Conservation (phyloP, 2,797 vertebrate genomes). For the Gymnopithys bicolor region DNA sequence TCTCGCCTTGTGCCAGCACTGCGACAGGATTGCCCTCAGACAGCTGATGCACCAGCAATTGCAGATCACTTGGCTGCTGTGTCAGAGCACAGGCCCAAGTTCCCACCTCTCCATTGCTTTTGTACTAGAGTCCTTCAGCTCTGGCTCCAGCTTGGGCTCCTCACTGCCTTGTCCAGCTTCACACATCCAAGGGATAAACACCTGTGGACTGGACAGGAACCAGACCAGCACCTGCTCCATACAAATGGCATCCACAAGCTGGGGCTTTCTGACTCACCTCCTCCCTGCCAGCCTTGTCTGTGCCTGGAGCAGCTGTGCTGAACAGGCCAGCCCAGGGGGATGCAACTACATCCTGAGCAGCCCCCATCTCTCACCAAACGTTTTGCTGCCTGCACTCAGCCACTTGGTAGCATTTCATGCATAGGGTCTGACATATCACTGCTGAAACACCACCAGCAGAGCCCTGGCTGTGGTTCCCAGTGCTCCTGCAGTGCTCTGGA, state of each 20-base stretch:
- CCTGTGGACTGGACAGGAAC: background rate
- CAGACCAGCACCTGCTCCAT: background rate
- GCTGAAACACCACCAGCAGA: background rate
- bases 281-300: rapidly evolving
- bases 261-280: background rate
- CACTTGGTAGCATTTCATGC: rapidly evolving
- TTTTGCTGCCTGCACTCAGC: rapidly evolving
- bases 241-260: background rate
- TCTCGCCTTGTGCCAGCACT: background rate
- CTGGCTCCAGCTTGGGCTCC: background rate
- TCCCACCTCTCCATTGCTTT: background rate
- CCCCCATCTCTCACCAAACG: background rate
- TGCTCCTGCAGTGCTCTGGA: background rate
- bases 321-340: rapidly evolving
- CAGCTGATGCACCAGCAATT: rapidly evolving
- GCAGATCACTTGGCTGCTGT: background rate
- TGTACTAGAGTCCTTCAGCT: background rate
- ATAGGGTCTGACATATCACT: background rate
- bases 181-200: background rate
- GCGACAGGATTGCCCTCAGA: background rate
- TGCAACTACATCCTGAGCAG: rapidly evolving
- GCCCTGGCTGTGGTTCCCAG: background rate
- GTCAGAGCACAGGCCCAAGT: background rate
- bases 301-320: background rate
- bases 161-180: background rate